Evolutionary conservation across 2,113 vertebrate species (phyloP), one percentile per base, ranked within the genome.

Genomic region (Erythrocercus mccallii): DNA sequence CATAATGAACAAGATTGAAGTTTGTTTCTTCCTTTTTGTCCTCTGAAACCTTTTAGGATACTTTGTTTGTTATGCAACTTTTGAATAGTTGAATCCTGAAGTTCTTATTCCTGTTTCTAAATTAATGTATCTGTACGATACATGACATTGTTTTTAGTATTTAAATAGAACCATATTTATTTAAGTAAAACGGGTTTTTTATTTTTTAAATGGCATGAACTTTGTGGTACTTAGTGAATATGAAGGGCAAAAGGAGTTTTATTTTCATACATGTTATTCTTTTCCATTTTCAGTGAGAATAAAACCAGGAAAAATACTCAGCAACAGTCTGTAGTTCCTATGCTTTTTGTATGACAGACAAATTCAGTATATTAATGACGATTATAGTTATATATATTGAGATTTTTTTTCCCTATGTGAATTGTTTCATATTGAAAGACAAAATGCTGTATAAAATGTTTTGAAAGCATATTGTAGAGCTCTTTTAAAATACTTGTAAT

Each of bases 391-490:
- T 21, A 76, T 21, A 76, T 85, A 70, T 27, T 86, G 86, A 93
- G 66, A 87, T 47, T 76, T 82, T 93, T 40, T 96, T 94, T 88
- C 22, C 66, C 71, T 60, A 2, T 93, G 85, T 91, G 85, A 94
- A 69, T 96, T 96, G 94, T 97, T 98, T 98, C 95, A 96, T 97
- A 97, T 96, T 97, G 96, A 97, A 97, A 97, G 96, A 96, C 87
- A 93, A 65, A 93, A 94, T 93, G 91, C 48, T 91, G 81, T 97
- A 95, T 93, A 82, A 96, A 88, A 95, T 96, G 94, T 96, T 97
- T 95, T 95, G 72, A 88, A 97, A 94, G 88, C 95, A 86, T 95
- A 96, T 80, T 94, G 89, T 96, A 97, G 95, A 97, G 82, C 89
- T 97, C 91, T 96, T 96, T 42, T 92, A 81, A 97, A 97, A 93